phyloP scores from a whole-genome alignment of 2,888 invertebrate species.

The Microctonus brassicae region DNA sequence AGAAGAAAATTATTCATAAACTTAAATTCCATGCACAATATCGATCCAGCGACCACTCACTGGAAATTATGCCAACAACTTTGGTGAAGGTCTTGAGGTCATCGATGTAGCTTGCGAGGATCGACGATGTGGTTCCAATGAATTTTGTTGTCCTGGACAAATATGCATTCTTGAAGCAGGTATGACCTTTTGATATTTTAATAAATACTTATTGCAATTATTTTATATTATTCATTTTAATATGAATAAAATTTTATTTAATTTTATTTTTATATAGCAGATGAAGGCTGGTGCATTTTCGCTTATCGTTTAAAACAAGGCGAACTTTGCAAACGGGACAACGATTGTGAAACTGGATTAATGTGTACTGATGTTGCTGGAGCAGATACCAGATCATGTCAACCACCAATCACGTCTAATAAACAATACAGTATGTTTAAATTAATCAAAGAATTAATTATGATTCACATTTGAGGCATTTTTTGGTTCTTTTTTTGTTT shows the following conservation, averaged over 20 bases:
- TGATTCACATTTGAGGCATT: not conserved
- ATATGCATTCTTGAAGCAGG: constrained; percentile 80
- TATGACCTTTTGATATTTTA: constrained; percentile 58
- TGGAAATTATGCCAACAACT: constrained; percentile 59
- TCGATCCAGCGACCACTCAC: constrained; percentile 56
- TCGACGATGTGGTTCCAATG: constrained; percentile 81
- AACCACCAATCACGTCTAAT: constrained; percentile 81
- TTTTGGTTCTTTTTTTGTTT: not conserved
- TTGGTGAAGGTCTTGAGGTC: constrained; percentile 71
- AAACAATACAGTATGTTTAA: constrained; percentile 79
- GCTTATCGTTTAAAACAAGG: constrained; percentile 83
- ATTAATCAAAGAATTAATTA: constrained; percentile 10
- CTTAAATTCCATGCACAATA: constrained; percentile 3
- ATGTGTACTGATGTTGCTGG: constrained; percentile 82
- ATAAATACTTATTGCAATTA: not conserved
- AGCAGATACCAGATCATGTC: constrained; percentile 81
- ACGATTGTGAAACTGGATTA: constrained; percentile 87
- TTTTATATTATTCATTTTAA: not conserved
- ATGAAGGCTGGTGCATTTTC: constrained; percentile 77
- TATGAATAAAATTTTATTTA: not conserved
- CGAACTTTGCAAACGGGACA: constrained; percentile 85
- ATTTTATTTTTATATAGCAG: constrained; percentile 64
- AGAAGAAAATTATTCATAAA: not conserved
- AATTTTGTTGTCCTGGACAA: constrained; percentile 86
- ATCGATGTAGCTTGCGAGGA: constrained; percentile 83